A percentile compares a stretch with the other conserved stretches of the same genome.
Conservation (phyloP, 2,113 vertebrate genomes). For the Agapornis roseicollis region DNA sequence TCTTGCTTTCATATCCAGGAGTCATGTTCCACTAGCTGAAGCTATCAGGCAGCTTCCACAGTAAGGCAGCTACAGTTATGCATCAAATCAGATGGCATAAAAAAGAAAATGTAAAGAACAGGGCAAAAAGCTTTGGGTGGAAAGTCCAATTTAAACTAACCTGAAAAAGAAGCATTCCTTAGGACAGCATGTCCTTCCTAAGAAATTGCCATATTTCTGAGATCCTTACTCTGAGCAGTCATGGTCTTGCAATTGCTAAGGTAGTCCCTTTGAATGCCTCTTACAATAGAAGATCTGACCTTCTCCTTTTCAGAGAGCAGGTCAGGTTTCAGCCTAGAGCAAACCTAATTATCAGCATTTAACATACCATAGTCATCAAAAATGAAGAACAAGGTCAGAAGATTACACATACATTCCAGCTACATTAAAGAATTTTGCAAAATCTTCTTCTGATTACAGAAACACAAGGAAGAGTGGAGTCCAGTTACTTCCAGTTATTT, state of each 20-base stretch:
- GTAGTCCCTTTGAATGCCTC: neutral
- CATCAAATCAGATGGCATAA: neutral
- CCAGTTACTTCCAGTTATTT: neutral
- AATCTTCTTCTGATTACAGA: neutral
- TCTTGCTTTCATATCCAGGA: neutral
- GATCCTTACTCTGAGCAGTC: neutral
- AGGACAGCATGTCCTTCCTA: neutral
- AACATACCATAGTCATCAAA: slow-evolving; percentile 20
- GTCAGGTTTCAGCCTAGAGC: slow-evolving; percentile 43
- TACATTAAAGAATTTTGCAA: neutral
- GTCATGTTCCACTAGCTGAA: neutral
- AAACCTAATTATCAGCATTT: slow-evolving; percentile 41
- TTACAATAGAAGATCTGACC: neutral
- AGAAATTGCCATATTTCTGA: neutral
- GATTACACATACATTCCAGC: slow-evolving; percentile 26
- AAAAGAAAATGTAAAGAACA: neutral
- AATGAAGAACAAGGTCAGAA: slow-evolving; percentile 28
- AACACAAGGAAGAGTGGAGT: neutral
- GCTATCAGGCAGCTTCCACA: neutral
- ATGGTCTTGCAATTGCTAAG: neutral
- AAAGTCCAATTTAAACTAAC: neutral
- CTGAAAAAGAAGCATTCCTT: neutral
- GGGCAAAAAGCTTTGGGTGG: neutral
- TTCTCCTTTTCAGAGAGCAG: neutral
- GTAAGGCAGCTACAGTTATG: neutral